These are phyloP conservation scores for Halisarca cf. caerulea DNA, from an alignment of 37 sponge, comb jelly and placozoan species.

Conservation along the genomic window DNA sequence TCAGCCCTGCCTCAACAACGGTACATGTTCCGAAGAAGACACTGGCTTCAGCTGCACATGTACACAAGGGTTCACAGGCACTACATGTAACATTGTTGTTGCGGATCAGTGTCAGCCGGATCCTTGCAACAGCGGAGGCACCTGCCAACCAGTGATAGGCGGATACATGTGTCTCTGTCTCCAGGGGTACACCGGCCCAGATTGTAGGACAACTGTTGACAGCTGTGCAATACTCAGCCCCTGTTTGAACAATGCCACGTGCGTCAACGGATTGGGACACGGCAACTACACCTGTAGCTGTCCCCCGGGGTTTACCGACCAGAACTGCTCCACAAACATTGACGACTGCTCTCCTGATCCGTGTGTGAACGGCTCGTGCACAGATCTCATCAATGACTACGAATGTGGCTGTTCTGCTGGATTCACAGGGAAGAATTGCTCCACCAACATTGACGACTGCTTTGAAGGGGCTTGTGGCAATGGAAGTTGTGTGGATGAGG, in stretches of 20 bases:
- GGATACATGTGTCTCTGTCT: conserved; percentile 3
- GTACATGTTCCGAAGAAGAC: background rate
- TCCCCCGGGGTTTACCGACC: conserved; percentile 2
- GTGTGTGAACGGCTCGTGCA: conserved; percentile 46
- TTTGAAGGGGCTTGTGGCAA: background rate
- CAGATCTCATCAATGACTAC: background rate
- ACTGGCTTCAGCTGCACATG: conserved; percentile 40
- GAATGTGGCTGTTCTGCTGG: conserved; percentile 34
- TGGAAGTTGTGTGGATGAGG: conserved; percentile 29
- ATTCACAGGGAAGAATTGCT: conserved; percentile 21
- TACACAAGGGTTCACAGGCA: conserved; percentile 55
- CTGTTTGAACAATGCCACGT: conserved; percentile 46
- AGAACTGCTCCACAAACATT: conserved; percentile 13
- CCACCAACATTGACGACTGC: conserved; percentile 30
- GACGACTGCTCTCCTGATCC: conserved; percentile 38
- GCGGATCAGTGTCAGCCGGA: conserved; percentile 42
- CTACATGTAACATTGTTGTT: conserved; percentile 42
- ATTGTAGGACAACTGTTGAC: conserved; percentile 4
- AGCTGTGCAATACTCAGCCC: background rate
- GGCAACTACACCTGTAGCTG: conserved; percentile 19
- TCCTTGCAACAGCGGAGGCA: conserved; percentile 57
- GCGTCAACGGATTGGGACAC: conserved; percentile 6
- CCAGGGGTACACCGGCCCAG: background rate
- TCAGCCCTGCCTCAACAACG: background rate
- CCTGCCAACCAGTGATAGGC: conserved; percentile 1